A percentile compares a stretch with the other conserved stretches of the same genome.
These are phyloP conservation scores for Agonopterix alstromeriana DNA, from an alignment of 2,888 invertebrate genomes.

Conservation along the genomic window DNA sequence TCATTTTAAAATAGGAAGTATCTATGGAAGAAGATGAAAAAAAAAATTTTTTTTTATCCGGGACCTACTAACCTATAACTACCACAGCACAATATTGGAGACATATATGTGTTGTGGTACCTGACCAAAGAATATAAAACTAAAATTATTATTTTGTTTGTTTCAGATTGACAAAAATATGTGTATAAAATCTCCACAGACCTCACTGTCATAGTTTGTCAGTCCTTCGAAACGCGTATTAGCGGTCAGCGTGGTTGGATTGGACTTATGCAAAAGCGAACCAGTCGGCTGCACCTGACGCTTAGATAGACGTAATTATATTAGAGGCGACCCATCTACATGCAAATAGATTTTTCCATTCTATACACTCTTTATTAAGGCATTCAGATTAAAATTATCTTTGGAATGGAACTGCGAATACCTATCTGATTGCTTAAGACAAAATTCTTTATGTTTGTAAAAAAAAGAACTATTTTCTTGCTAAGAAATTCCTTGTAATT, in stretches of 20 bases:
- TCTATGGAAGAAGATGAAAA: too few relatives aligned
- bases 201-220: slow-evolving; percentile 26
- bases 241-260: slow-evolving; percentile 55
- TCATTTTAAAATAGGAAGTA: too few relatives aligned
- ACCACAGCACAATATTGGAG: too few relatives aligned
- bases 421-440: neutral
- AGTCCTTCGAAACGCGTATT: slow-evolving; percentile 35
- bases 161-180: too few relatives aligned
- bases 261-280: slow-evolving; percentile 48
- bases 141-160: too few relatives aligned
- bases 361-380: slow-evolving; percentile 28
- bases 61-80: too few relatives aligned
- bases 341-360: slow-evolving; percentile 48
- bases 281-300: slow-evolving; percentile 59
- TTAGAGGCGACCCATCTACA: slow-evolving; percentile 54
- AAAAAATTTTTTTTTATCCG: too few relatives aligned
- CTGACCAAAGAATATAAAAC: too few relatives aligned
- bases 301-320: slow-evolving; percentile 19
- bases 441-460: neutral
- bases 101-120: too few relatives aligned
- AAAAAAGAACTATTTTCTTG: too few relatives aligned
- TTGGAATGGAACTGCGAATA: neutral
- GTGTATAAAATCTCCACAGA: neutral
- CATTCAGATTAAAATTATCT: slow-evolving; percentile 35
- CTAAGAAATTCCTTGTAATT: neutral